Evolutionary conservation across 2,113 vertebrate species (phyloP).

Genomic region (Callaeas wilsoni): DNA sequence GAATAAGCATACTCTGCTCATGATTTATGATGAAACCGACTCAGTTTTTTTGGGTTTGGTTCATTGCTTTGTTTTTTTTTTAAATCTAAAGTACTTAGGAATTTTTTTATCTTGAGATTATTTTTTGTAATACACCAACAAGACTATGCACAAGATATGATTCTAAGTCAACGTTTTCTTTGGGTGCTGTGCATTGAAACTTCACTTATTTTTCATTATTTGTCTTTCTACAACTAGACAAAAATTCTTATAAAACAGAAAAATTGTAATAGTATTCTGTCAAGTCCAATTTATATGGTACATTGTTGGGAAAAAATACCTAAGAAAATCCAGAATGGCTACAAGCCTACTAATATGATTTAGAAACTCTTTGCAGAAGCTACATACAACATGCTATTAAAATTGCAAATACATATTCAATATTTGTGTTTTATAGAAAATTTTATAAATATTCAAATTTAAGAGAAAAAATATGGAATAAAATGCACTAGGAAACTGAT

Average conservation of each 20-base stretch:
- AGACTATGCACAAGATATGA: not conserved
- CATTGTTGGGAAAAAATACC: constrained; percentile 30
- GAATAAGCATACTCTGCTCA: not conserved
- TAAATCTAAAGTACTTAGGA: not conserved
- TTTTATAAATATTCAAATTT: constrained; percentile 73
- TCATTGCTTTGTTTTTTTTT: too few relatives aligned
- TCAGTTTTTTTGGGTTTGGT: not conserved
- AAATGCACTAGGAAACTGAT: constrained; percentile 97
- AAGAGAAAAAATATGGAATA: constrained; percentile 83
- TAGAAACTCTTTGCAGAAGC: constrained; percentile 57
- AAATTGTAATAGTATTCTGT: constrained; percentile 15
- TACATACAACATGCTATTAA: constrained; percentile 50
- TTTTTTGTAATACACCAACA: not conserved
- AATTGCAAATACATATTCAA: constrained; percentile 59
- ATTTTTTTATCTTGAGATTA: not conserved
- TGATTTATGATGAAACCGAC: not conserved
- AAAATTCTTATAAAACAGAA: constrained; percentile 30
- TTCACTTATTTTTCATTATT: constrained; percentile 10
- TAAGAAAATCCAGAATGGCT: constrained; percentile 57
- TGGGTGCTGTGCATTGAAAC: not conserved
- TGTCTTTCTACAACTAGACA: constrained; percentile 11
- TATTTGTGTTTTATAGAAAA: constrained; percentile 60
- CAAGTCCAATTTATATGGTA: constrained; percentile 42
- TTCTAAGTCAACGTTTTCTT: constrained; percentile 1
- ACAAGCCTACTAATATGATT: constrained; percentile 54